These are phyloP conservation scores for Circaetus cinerascens DNA, from an alignment of 2,113 vertebrate genomes.

Conservation along the genomic window DNA sequence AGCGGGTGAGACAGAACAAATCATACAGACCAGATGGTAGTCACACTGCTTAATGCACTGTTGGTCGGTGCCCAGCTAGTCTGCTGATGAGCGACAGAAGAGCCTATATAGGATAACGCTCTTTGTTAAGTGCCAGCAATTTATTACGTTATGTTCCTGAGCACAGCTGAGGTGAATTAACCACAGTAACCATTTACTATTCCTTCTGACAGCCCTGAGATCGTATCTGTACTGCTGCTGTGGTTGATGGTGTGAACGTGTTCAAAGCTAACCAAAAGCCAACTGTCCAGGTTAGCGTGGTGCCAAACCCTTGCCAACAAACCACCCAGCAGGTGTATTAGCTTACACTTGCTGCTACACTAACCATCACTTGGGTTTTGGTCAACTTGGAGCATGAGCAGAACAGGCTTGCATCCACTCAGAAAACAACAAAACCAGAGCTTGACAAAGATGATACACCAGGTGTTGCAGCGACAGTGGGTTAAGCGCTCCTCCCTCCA, in stretches of 20 bases:
- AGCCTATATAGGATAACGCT: background rate
- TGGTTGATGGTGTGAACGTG: background rate
- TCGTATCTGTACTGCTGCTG: background rate
- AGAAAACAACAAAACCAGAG: background rate
- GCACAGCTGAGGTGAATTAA: background rate
- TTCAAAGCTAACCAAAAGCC: background rate
- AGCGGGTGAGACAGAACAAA: background rate
- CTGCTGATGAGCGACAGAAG: background rate
- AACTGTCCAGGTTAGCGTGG: fast-evolving
- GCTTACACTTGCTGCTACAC: background rate
- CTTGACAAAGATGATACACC: background rate
- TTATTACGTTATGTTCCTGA: background rate
- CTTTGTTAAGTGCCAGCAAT: background rate
- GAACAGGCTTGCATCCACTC: background rate
- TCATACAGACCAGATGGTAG: background rate
- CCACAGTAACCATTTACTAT: background rate
- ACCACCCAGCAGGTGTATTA: background rate
- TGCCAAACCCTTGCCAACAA: background rate
- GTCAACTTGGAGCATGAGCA: background rate
- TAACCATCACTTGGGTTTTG: background rate
- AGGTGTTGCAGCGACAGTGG: background rate
- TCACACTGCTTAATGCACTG: background rate
- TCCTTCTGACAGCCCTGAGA: background rate
- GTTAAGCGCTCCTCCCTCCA: background rate
- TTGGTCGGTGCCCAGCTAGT: background rate